phyloP scores from a whole-genome alignment of 2,888 invertebrate species.

The Amphipyra berbera region DNA sequence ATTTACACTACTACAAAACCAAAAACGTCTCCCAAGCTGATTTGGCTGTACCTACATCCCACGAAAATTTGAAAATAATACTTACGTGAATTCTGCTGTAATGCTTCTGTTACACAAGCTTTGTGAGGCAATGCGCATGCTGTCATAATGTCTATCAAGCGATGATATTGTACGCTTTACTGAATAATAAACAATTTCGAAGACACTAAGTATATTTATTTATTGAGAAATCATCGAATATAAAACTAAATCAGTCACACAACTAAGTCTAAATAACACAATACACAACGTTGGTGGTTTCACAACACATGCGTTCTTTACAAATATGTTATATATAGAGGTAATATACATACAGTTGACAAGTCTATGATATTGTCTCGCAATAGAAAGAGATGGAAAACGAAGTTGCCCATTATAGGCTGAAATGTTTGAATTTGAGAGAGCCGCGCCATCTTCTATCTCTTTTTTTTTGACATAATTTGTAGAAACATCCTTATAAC shows the following conservation, averaged over 20 bases:
- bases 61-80: slow-evolving; percentile 58
- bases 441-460: neutral
- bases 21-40: no score
- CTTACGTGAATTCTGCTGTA: slow-evolving; percentile 64
- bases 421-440: neutral
- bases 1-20: no score
- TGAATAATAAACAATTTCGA: slow-evolving; percentile 59
- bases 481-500: neutral
- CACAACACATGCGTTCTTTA: slow-evolving; percentile 64
- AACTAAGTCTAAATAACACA: slow-evolving; percentile 69
- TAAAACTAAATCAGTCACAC: slow-evolving; percentile 87
- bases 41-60: no score
- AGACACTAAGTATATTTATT: slow-evolving; percentile 73
- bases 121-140: slow-evolving; percentile 79
- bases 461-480: slow-evolving; percentile 8
- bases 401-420: neutral
- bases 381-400: neutral
- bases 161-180: slow-evolving; percentile 38
- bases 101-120: slow-evolving; percentile 65
- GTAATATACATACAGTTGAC: slow-evolving; percentile 22
- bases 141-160: slow-evolving; percentile 58
- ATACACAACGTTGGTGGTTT: slow-evolving; percentile 61
- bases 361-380: neutral
- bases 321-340: slow-evolving; percentile 41
- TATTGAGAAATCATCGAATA: slow-evolving; percentile 70